Evolutionary conservation across 2,113 vertebrate species (phyloP).

Genomic region (Archocentrus centrarchus): DNA sequence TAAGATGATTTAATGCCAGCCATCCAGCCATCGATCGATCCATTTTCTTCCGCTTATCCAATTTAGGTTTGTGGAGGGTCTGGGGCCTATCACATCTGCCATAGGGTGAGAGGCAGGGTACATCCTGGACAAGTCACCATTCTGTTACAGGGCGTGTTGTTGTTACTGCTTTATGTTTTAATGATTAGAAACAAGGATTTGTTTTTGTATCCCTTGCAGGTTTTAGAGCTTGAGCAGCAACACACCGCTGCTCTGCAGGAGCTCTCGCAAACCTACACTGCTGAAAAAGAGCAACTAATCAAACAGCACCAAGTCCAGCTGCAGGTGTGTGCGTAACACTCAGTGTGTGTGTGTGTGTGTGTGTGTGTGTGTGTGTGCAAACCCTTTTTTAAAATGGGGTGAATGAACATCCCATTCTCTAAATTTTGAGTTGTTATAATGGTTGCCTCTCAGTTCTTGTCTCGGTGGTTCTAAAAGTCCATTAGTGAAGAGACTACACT

Average conservation of each 20-base stretch:
- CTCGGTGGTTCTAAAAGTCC: slow-evolving; percentile 36
- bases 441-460: neutral
- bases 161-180: too few species aligned
- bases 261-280: slow-evolving; percentile 66
- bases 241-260: slow-evolving; percentile 81
- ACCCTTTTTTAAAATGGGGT: neutral
- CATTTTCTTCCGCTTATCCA: too few species aligned
- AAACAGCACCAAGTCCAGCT: slow-evolving; percentile 80
- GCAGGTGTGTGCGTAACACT: slow-evolving; percentile 74
- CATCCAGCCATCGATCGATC: too few species aligned
- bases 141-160: too few species aligned
- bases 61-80: too few species aligned
- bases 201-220: slow-evolving; percentile 39
- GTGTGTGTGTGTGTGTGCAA: neutral
- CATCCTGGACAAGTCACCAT: too few species aligned
- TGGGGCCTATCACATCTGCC: too few species aligned
- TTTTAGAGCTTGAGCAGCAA: slow-evolving; percentile 81
- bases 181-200: neutral
- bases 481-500: slow-evolving; percentile 35
- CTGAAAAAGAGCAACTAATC: slow-evolving; percentile 77
- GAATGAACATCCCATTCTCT: neutral
- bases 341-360: neutral
- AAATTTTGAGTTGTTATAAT: neutral
- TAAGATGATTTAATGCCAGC: too few species aligned
- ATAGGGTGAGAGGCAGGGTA: too few species aligned